Percentiles rank a stretch among this genome's conserved stretches.
phyloP scores from a whole-genome alignment of 2,113 vertebrate genomes.

The Thamnophis sirtalis region DNA sequence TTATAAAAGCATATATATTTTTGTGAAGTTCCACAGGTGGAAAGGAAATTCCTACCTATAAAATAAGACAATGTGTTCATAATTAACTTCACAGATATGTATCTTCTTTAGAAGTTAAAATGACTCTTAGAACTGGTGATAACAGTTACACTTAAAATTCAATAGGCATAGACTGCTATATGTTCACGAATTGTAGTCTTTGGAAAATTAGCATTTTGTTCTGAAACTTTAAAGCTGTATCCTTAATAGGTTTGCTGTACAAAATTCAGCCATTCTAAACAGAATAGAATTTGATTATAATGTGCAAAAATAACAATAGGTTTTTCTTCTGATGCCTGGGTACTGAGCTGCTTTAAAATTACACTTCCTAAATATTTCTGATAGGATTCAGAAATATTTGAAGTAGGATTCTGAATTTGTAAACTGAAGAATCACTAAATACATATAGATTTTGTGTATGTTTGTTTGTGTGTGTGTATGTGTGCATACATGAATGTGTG shows the following conservation, averaged over 20 bases:
- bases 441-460: neutral
- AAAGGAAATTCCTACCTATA: conserved; percentile 88
- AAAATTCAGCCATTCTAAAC: neutral
- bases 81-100: neutral
- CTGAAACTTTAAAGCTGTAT: neutral
- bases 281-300: neutral
- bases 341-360: neutral
- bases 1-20: conserved; percentile 85
- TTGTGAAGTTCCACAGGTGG: conserved; percentile 88
- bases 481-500: neutral
- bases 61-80: conserved; percentile 2
- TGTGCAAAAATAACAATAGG: neutral
- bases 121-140: neutral
- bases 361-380: neutral
- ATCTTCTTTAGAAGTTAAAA: neutral
- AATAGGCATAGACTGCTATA: neutral
- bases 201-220: neutral
- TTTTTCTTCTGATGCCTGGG: neutral
- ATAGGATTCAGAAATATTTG: neutral
- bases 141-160: neutral
- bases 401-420: neutral
- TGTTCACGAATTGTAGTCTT: neutral
- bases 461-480: neutral
- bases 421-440: neutral
- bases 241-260: neutral